These are phyloP conservation scores for Chloroceryle aenea DNA, from an alignment of 2,113 vertebrate genomes.

Conservation along the genomic window DNA sequence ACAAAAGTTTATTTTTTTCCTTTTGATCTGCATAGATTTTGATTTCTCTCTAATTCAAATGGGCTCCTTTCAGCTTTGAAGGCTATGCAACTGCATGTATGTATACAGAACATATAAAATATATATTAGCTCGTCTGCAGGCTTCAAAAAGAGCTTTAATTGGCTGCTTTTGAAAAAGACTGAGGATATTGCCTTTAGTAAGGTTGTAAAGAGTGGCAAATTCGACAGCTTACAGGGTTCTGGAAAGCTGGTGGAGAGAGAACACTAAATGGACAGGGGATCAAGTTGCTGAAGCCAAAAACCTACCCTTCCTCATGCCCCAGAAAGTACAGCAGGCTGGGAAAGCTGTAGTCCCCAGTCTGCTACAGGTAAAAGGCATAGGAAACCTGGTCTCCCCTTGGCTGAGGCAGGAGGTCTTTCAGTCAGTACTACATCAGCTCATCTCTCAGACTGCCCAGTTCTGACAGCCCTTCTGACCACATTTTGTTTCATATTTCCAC, in stretches of 20 bases:
- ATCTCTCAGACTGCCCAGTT: background rate
- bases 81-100: background rate
- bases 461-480: background rate
- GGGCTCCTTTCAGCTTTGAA: conserved; percentile 10
- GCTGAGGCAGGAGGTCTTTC: background rate
- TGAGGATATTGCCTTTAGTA: background rate
- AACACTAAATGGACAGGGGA: background rate
- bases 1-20: conserved; percentile 14
- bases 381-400: background rate
- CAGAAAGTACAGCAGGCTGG: too few species aligned
- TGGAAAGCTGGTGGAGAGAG: background rate
- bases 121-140: conserved; percentile 45
- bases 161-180: background rate
- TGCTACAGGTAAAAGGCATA: background rate
- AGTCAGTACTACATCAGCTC: background rate
- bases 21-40: conserved; percentile 38
- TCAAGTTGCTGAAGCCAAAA: background rate
- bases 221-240: background rate
- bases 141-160: conserved; percentile 32
- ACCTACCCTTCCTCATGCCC: background rate
- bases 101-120: conserved; percentile 24
- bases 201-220: background rate
- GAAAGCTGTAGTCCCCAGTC: background rate
- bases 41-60: background rate
- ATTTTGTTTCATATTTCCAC: background rate